phyloP scores from a whole-genome alignment of 1,140 invertebrate genomes.

The Drosophila novamexicana region DNA sequence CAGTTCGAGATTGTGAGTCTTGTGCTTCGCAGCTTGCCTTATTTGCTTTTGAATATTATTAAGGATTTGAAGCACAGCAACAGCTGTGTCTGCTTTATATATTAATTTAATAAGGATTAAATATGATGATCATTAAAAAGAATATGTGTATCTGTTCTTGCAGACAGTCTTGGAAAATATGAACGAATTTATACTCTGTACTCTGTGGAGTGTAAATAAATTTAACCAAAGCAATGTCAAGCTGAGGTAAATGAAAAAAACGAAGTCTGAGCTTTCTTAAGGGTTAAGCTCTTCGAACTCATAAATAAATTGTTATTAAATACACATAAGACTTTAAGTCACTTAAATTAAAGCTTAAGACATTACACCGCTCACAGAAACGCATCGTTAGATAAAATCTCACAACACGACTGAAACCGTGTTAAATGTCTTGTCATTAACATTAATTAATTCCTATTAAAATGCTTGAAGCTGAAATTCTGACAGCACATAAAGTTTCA shows the following conservation, averaged over 20 bases:
- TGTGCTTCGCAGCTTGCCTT: neutral
- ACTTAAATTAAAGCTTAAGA: no score
- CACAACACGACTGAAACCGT: neutral
- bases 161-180: no score
- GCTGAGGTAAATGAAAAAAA: no score
- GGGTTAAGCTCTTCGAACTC: no score
- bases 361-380: no score
- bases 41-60: slow-evolving; percentile 53
- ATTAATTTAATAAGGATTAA: neutral
- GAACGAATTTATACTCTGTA: no score
- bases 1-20: neutral
- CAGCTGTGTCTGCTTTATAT: slow-evolving; percentile 26
- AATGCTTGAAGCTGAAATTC: neutral
- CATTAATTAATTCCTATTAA: slow-evolving; percentile 21
- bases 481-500: slow-evolving; percentile 9
- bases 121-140: neutral
- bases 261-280: no score
- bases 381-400: neutral
- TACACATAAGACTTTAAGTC: no score
- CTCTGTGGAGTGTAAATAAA: no score
- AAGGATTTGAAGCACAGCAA: slow-evolving; percentile 8
- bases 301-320: no score
- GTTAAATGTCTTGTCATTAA: slow-evolving; percentile 16
- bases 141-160: neutral
- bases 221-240: no score